A percentile compares a stretch with the other conserved stretches of the same genome.
phyloP scores from a whole-genome alignment of 2,797 vertebrate genomes.

The Echiichthys vipera region DNA sequence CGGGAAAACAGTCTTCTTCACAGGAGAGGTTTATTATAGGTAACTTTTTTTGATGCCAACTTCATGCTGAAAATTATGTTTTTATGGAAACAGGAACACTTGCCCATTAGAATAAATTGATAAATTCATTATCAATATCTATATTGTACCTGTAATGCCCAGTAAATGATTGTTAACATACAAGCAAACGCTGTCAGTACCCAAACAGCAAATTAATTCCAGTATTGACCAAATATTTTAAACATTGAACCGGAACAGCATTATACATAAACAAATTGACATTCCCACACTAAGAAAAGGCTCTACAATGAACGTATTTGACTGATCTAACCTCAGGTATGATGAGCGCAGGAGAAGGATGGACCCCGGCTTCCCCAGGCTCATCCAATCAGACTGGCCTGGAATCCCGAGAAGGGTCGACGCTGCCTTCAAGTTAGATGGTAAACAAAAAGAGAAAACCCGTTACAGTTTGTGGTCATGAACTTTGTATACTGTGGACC shows the following conservation, averaged over 20 bases:
- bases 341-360: constrained; percentile 70
- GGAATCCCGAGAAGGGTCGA: constrained; percentile 64
- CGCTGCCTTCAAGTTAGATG: constrained; percentile 73
- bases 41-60: constrained; percentile 17
- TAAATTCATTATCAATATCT: background rate
- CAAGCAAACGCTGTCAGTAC: background rate
- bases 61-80: background rate
- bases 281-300: background rate
- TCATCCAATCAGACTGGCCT: constrained; percentile 66
- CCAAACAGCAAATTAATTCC: background rate
- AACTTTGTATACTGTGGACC: constrained; percentile 24
- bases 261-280: background rate
- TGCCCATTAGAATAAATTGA: background rate
- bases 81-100: background rate
- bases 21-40: constrained; percentile 77
- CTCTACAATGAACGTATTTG: background rate
- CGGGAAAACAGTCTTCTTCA: constrained; percentile 77
- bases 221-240: background rate
- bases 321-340: constrained; percentile 55
- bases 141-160: background rate
- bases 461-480: constrained; percentile 2
- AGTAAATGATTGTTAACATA: background rate
- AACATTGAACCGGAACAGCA: background rate
- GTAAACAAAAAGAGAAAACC: constrained; percentile 48
- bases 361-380: constrained; percentile 76